phyloP scores from a whole-genome alignment of 2,113 vertebrate species.

The Hirundichthys speculiger region DNA sequence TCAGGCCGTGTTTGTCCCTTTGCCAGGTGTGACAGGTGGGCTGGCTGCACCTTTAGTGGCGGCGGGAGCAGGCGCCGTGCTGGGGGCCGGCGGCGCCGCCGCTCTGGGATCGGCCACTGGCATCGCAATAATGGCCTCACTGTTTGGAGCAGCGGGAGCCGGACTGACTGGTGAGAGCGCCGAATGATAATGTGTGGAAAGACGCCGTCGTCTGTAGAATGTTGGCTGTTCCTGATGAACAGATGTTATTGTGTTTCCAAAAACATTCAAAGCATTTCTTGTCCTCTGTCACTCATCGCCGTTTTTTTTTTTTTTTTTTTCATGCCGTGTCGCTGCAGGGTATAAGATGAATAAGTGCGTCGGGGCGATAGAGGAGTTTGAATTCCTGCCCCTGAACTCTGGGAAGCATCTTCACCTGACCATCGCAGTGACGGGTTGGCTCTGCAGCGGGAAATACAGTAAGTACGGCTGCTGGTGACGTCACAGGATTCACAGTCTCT shows the following conservation, averaged over 20 bases:
- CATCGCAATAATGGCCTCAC: slow-evolving; percentile 93
- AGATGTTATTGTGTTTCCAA: no score
- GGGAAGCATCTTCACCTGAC: slow-evolving; percentile 92
- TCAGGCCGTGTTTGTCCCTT: not conserved
- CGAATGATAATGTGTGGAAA: not conserved
- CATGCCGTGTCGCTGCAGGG: slow-evolving; percentile 76
- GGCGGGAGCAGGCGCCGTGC: slow-evolving; percentile 87
- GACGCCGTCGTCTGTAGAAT: not conserved
- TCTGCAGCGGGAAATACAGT: slow-evolving; percentile 94
- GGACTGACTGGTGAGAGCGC: slow-evolving; percentile 87
- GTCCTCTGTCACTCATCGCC: not conserved
- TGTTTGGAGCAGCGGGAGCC: slow-evolving; percentile 95
- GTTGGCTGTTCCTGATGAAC: not conserved
- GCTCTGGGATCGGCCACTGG: slow-evolving; percentile 90
- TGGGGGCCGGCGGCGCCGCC: slow-evolving; percentile 93
- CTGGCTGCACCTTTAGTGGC: slow-evolving; percentile 94
- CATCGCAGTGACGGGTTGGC: slow-evolving; percentile 94
- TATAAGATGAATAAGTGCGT: slow-evolving; percentile 99
- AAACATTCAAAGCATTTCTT: not conserved
- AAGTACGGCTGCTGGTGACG: slow-evolving; percentile 55
- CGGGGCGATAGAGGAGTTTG: slow-evolving; percentile 95
- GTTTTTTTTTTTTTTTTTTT: no score
- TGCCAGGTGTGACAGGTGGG: slow-evolving; percentile 93
- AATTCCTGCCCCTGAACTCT: slow-evolving; percentile 90
- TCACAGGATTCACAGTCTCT: no score